Evolutionary conservation across 2,888 invertebrate species (phyloP).

Genomic region (Griposia aprilina): DNA sequence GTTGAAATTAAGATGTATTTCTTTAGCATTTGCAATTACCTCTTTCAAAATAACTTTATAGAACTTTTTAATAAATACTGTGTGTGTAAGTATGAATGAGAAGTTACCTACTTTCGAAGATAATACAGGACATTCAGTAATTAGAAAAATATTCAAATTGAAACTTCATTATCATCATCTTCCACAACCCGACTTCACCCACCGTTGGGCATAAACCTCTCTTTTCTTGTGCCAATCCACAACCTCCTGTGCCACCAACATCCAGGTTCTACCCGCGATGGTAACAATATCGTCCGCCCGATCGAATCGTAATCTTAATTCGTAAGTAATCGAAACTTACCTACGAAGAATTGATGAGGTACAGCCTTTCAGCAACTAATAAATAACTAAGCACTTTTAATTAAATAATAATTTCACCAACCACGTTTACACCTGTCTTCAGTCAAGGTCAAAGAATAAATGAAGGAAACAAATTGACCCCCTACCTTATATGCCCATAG

Average conservation of each 20-base stretch:
- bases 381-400: slow-evolving; percentile 18
- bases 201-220: not conserved
- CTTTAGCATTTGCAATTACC: not conserved
- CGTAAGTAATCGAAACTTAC: slow-evolving; percentile 12
- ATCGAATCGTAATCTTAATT: not conserved
- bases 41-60: not conserved
- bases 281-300: not conserved
- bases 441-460: slow-evolving; percentile 79
- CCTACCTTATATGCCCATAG: slow-evolving; percentile 79
- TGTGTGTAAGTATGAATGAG: not conserved
- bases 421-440: slow-evolving; percentile 52
- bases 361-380: not conserved
- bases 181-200: not conserved
- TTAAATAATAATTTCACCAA: slow-evolving; percentile 38
- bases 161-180: not conserved
- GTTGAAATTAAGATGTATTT: not conserved
- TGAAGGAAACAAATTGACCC: slow-evolving; percentile 75
- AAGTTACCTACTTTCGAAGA: not conserved
- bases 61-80: not conserved
- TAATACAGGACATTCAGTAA: not conserved
- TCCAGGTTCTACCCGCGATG: not conserved
- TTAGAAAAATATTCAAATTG: not conserved
- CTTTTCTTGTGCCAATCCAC: not conserved
- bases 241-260: not conserved
- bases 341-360: not conserved